A percentile compares a stretch with the other conserved stretches of the same genome.
phyloP scores from a whole-genome alignment of 2,113 vertebrate species.

The Pogona vitticeps region DNA sequence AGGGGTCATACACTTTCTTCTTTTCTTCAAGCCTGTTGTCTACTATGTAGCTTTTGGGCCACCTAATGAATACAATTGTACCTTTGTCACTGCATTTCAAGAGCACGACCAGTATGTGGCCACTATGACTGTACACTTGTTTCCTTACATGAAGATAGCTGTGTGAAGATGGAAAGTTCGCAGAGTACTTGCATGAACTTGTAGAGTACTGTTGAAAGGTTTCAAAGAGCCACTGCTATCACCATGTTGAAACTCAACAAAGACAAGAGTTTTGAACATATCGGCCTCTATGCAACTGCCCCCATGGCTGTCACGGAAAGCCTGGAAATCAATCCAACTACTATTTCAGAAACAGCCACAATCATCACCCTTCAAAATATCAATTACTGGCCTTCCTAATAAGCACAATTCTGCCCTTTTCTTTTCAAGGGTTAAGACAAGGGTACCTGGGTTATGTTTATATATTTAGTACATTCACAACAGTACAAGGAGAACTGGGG shows the following conservation, averaged over 20 bases:
- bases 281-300: background rate
- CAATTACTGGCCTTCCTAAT: background rate
- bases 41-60: background rate
- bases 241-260: background rate
- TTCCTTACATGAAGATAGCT: background rate
- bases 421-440: background rate
- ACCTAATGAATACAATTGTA: background rate
- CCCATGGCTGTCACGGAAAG: background rate
- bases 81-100: background rate
- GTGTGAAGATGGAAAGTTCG: background rate
- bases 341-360: background rate
- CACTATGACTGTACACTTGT: background rate
- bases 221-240: background rate
- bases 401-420: background rate
- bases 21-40: background rate
- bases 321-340: background rate
- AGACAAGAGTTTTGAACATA: background rate
- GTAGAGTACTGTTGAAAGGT: background rate
- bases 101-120: background rate
- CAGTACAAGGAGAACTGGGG: background rate
- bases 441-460: background rate
- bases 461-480: background rate
- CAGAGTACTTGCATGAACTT: background rate
- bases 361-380: background rate
- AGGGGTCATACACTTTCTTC: background rate